Conservation (phyloP, 2,888 invertebrate species). For the Odontomyia ornata region DNA sequence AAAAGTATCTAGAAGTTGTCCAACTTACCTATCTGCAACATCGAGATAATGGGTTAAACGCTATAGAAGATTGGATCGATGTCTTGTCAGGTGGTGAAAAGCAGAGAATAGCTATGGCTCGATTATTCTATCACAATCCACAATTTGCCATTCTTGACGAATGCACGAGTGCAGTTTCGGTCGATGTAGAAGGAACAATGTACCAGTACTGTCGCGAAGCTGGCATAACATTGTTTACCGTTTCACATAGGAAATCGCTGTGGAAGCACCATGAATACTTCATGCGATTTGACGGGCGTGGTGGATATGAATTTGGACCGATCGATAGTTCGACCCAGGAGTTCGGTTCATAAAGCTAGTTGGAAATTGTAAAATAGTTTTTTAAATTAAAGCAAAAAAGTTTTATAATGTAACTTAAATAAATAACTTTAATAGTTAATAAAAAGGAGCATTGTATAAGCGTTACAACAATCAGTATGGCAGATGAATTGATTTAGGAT, state of each 20-base stretch:
- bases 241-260: slow-evolving; percentile 95
- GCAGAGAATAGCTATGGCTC: slow-evolving; percentile 97
- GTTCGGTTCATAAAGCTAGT: slow-evolving; percentile 85
- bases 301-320: slow-evolving; percentile 83
- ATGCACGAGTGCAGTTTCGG: slow-evolving; percentile 98
- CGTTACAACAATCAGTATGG: not conserved
- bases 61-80: slow-evolving; percentile 98
- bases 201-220: slow-evolving; percentile 91
- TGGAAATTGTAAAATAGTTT: slow-evolving; percentile 7
- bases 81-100: slow-evolving; percentile 98
- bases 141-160: slow-evolving; percentile 99
- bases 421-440: slow-evolving; percentile 19
- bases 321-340: slow-evolving; percentile 89
- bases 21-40: slow-evolving; percentile 85
- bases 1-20: slow-evolving; percentile 79
- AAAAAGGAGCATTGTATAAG: not conserved
- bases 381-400: not conserved
- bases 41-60: slow-evolving; percentile 88
- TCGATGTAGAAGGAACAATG: slow-evolving; percentile 98
- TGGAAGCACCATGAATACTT: slow-evolving; percentile 98
- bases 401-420: slow-evolving; percentile 16
- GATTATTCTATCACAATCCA: slow-evolving; percentile 95
- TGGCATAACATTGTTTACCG: slow-evolving; percentile 92
- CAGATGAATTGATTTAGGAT: not conserved
- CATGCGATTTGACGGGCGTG: slow-evolving; percentile 95